Evolutionary conservation across 2,888 invertebrate species (phyloP), one percentile per base, ranked within the genome.

Genomic region (Drosophila putrida): DNA sequence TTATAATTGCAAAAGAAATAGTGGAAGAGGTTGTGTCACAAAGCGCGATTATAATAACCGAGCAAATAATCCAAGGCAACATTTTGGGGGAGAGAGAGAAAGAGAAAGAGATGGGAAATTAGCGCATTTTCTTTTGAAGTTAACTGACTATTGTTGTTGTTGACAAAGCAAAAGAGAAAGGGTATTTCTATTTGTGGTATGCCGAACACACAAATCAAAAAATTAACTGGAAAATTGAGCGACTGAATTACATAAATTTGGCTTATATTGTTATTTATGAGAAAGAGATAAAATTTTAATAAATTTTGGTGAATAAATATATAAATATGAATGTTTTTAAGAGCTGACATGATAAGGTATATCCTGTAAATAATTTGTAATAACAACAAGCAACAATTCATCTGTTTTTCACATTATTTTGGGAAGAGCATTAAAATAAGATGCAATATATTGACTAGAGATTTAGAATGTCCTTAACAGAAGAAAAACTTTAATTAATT

Each of bases 41-140:
- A 86, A 80, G 83, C 88, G 78, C 82, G 69, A 71, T 85, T 82
- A 88, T 68, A 71, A 85, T 88, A 82, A 83, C 71, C 80, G 57
- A 63, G 53, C 57, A 60, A 60, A 67, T 61, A 46, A 67, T 27
- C 10, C 3, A 6, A n/a, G 28, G 13, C 15, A 28, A 2, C 35
- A 43, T 35, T 50, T 11, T 4, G 20, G 13, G 8, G 0, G 6
- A 6, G 2, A 27, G 31, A 8, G n/a, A 8, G 15, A 28, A 8
- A 31, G 10, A 10, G 15, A 0, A 38, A 4, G n/a, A 28, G 28
- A 47, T n/a, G 11, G 15, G 6, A 27, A 41, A 43, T 25, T 53
- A 35, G 47, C 28, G 51, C 31, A 44, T 54, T 55, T 43, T 3
- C 78, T n/a, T 75, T 75, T 78, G 74, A 75, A 61, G 75, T 73